Evolutionary conservation across 1,140 invertebrate genomes (phyloP), one percentile per base, ranked within the genome.

Genomic region (Rhopalosiphum maidis): DNA sequence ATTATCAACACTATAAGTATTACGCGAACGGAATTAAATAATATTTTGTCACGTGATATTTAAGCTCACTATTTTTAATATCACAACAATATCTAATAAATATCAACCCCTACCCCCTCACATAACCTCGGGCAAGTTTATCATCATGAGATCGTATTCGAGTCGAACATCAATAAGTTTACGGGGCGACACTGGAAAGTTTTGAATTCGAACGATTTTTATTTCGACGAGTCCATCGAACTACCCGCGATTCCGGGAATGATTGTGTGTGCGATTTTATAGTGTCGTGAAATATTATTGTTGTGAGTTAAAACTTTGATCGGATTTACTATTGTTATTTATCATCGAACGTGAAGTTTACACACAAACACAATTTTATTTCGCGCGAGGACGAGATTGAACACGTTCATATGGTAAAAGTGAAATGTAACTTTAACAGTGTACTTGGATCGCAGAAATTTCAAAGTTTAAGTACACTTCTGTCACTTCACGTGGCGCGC

Each of bases 391-490:
- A 90, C 25, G 15, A 60, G 37, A 90, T 90, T 90, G 21, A 41
- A 90, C 37, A 41, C 88, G 54, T 60, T 30, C 51, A 30, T 25
- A 22, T 60, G 11, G 35, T 60, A 90, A 54, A 35, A 91, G 68
- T 91, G 68, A 46, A 46, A 35, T 91, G 30, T 51, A 85, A 83
- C 82, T 83, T 92, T 15, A 37, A 82, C 15, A 30, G 41, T 85
- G 48, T 86, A 92, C 91, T 54, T 37, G 51, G 48, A 25, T 54
- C 35, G 77, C 23, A 86, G 91, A 86, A 86, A 86, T 93, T 86
- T 86, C 91, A 30, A 54, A 93, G 35, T 93, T 93, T 41, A 86
- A 93, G 48, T 93, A 86, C 46, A 43, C 46, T 92, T 51, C 91
- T 92, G 91, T 92, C 91, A 92, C 35, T 92, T 41, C 15, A 8